Evolutionary conservation across 2,113 vertebrate genomes (phyloP).

Genomic region (Polyodon spathula): DNA sequence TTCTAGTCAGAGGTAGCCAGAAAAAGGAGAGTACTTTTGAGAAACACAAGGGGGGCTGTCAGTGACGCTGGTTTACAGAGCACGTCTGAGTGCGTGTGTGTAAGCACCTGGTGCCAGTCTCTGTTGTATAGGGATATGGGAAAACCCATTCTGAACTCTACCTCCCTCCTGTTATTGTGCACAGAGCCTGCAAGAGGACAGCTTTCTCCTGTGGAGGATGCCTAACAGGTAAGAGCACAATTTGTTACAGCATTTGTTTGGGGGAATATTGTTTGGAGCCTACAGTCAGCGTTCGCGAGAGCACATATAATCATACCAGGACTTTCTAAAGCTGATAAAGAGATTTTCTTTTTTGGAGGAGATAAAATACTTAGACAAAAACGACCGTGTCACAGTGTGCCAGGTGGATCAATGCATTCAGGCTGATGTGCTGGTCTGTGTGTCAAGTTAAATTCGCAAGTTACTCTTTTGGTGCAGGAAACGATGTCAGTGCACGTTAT

Average conservation of each 20-base stretch:
- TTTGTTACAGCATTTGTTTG: neutral
- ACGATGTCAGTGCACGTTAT: no score
- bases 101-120: slow-evolving; percentile 40
- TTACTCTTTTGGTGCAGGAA: no score
- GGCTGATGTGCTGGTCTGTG: no score
- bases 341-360: neutral
- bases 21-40: no score
- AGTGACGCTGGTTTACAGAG: neutral
- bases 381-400: no score
- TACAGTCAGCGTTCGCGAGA: neutral
- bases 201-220: slow-evolving; percentile 37
- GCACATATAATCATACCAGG: neutral
- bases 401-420: no score
- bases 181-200: slow-evolving; percentile 22
- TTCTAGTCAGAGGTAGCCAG: no score
- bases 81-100: slow-evolving; percentile 4
- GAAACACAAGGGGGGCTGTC: neutral
- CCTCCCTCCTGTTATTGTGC: slow-evolving; percentile 25
- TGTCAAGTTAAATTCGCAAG: no score
- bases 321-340: slow-evolving; percentile 10
- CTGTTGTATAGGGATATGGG: slow-evolving; percentile 33
- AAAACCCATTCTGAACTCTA: slow-evolving; percentile 37
- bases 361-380: neutral
- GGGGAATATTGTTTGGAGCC: neutral
- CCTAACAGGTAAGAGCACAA: slow-evolving; percentile 33